Base-by-base conservation (phyloP, 2,113 vertebrate species). In the Rhinolophus ferrumequinum region DNA sequence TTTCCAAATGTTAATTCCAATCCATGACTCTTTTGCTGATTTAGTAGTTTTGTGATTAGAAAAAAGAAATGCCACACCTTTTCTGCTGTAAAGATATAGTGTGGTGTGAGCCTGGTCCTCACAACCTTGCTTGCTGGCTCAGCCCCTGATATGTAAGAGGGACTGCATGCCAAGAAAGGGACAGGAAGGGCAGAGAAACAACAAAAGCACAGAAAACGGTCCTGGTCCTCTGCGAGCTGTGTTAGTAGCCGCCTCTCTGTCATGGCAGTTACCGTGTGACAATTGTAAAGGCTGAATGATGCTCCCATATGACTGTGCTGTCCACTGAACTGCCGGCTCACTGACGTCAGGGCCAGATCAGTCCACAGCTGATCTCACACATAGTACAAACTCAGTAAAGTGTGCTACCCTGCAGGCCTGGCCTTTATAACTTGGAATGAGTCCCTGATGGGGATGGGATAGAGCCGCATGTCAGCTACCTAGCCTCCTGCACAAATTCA, bases 231-330 rank as follows among this genome's bases (percentile, higher is more conserved):
- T 24, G 33, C 6, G 50, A 54, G 24, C 52, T 70, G 30, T 6
- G 13, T 54, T 16, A 89, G 56, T 8, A 35, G 15, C 22, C 35
- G 44, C n/a, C 58, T 33, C 11, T 66, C 77, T 41, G 7, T 44
- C 16, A 18, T 12, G 10, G 33, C 2, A 7, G 62, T 35, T 28
- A n/a, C 12, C 5, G 18, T 41, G 5, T n/a, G 19, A 52, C 16
- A n/a, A 41, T 6, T 16, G 8, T 28, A 67, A 56, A 18, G 9
- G 24, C 56, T 18, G 16, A 88, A 70, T 50, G 13, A 58, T 33
- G 6, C 33, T 21, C 7, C 44, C n/a, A 2, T 6, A 1, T 24
- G 24, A 3, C 11, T 47, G 6, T 24, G 6, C 47, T 54, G 15
- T 60, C 22, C n/a, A 66, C 3, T 12, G 70, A 8, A 28, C 9